Evolutionary conservation across 2,113 vertebrate genomes (phyloP).

Genomic region (Setophaga kirtlandii): DNA sequence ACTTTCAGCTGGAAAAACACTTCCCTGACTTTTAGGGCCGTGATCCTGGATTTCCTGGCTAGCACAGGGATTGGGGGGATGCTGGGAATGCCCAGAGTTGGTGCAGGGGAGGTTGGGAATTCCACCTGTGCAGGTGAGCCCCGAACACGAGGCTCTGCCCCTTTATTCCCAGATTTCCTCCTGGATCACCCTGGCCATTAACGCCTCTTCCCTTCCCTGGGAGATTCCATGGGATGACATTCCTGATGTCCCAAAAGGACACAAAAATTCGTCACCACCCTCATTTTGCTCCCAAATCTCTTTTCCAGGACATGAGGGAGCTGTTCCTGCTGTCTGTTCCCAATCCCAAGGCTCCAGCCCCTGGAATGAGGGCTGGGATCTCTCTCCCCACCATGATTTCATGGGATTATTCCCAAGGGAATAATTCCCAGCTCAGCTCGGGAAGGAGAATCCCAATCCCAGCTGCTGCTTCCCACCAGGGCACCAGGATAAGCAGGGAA

Average conservation of each 20-base stretch:
- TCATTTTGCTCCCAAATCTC: background rate
- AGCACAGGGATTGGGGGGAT: background rate
- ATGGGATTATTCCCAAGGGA: background rate
- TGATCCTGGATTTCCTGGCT: background rate
- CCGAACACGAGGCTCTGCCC: background rate
- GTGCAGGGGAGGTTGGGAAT: background rate
- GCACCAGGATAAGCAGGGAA: background rate
- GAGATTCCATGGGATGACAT: background rate
- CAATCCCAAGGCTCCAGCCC: background rate
- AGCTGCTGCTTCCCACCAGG: background rate
- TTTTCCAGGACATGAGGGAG: background rate
- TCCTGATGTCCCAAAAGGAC: background rate
- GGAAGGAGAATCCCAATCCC: background rate
- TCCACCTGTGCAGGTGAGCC: background rate
- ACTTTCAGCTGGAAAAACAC: background rate
- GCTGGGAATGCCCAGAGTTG: background rate
- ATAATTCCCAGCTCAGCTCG: background rate
- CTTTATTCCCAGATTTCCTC: background rate
- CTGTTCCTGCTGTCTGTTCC: background rate
- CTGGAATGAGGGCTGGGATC: background rate
- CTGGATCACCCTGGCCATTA: background rate
- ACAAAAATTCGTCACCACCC: rapidly evolving
- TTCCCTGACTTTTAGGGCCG: rapidly evolving
- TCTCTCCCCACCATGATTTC: background rate
- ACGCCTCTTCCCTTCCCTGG: background rate